phyloP scores from a whole-genome alignment of 2,888 invertebrate genomes.

The Machimus atricapillus region DNA sequence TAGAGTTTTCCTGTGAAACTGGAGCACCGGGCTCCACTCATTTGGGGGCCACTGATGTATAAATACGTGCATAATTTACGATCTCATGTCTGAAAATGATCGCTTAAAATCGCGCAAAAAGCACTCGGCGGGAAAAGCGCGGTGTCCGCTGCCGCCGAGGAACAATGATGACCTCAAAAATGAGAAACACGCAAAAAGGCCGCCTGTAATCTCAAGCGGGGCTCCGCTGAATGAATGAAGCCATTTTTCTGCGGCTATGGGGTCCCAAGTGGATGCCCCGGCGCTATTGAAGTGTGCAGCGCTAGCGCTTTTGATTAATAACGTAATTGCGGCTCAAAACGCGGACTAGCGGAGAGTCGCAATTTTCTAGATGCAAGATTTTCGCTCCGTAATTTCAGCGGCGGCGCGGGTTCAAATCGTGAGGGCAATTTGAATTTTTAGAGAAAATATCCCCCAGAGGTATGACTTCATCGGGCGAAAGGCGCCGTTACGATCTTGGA shows the following conservation, averaged over 20 bases:
- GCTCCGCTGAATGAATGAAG: neutral
- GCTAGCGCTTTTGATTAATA: neutral
- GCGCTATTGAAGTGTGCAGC: neutral
- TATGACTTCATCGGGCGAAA: neutral
- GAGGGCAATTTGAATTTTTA: neutral
- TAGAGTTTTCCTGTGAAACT: neutral
- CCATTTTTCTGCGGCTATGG: neutral
- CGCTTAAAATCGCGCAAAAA: neutral
- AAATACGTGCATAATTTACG: neutral
- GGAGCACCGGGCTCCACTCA: neutral
- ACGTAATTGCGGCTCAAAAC: neutral
- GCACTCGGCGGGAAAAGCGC: neutral
- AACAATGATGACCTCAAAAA: neutral
- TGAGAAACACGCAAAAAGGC: neutral
- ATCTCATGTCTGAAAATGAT: neutral
- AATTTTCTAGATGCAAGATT: neutral
- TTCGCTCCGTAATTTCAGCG: neutral
- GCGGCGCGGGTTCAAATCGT: neutral
- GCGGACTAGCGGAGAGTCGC: neutral
- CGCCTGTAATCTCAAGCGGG: neutral
- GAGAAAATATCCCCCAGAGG: neutral
- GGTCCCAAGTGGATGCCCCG: neutral
- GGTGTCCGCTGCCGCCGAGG: neutral
- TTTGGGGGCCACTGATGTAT: neutral
- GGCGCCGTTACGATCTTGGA: neutral